Base-by-base conservation (phyloP, 2,113 vertebrate genomes). In the Piaya cayana region DNA sequence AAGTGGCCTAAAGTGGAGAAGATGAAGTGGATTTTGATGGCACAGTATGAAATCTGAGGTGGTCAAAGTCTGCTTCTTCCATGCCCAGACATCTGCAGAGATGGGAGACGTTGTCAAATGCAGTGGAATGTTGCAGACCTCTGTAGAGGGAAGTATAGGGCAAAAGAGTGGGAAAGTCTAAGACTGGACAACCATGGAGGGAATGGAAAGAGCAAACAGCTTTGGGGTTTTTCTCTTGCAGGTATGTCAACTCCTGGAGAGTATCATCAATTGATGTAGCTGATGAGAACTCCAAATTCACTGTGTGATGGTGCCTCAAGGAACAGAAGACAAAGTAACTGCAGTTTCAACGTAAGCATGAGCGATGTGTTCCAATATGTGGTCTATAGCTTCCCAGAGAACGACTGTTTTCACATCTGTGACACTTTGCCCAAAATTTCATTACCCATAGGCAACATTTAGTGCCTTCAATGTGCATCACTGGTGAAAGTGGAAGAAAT, bases 271-370 rank as follows among this genome's bases (percentile, higher is more conserved):
- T 18, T 0, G 0, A 4, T 9, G 11, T 9, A 56, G 58, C 42
- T 67, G 56, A n/a, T 30, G 23, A 76, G 64, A 58, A 14, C 14
- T 56, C 49, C 25, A 56, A 22, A 30, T 8, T 67, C 25, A 30
- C 42, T 6, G 3, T 23, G 39, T 26, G 19, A 4, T 21, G 23
- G 0, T 62, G 53, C 64, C 39, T 52, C 11, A 36, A 49, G 43
- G 34, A 81, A 43, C 43, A 71, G 34, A 18, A 81, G 37, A 78
- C 18, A 52, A 84, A 21, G 32, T 67, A 71, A 65, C 6, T 34
- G 15, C 0, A 1, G 6, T 77, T 32, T 21, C 18, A 36, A 6
- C 2, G 1, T n/a, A 64, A n/a, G 10, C 7, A 8, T 0, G 1
- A 12, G 5, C 9, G 20, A 32, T 26, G 16, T 16, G 11, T 45